phyloP scores from a whole-genome alignment of 2,888 invertebrate genomes.

The Flabesymbios commensalis region DNA sequence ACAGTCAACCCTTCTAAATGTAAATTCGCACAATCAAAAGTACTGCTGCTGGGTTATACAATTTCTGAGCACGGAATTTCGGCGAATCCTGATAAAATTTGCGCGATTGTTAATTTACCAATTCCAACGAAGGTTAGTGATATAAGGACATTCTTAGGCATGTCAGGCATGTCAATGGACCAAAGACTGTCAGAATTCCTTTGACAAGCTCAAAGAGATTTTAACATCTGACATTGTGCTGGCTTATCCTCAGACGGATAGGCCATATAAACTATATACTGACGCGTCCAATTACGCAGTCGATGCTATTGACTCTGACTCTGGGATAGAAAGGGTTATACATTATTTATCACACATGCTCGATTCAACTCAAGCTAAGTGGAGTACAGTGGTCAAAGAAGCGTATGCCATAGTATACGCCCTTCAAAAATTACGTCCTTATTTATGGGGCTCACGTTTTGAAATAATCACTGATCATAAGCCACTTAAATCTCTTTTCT shows the following conservation, averaged over 20 bases:
- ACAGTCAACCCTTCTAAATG: conserved; percentile 7
- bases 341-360: no score
- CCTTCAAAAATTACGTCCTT: no score
- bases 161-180: neutral
- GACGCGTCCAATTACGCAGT: conserved; percentile 4
- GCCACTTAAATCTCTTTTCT: no score
- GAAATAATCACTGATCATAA: no score
- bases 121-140: neutral
- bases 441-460: no score
- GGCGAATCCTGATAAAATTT: neutral
- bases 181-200: neutral
- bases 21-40: neutral
- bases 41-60: neutral
- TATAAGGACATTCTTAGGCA: conserved; percentile 1
- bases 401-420: no score
- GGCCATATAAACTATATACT: neutral
- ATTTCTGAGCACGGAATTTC: neutral
- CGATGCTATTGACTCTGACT: conserved; percentile 5
- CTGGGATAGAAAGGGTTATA: no score
- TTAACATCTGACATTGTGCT: neutral
- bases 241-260: neutral
- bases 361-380: no score
- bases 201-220: neutral
- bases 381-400: no score
- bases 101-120: neutral